These are phyloP conservation scores for Drosophila azteca DNA, from an alignment of 1,140 invertebrate species.

Conservation along the genomic window DNA sequence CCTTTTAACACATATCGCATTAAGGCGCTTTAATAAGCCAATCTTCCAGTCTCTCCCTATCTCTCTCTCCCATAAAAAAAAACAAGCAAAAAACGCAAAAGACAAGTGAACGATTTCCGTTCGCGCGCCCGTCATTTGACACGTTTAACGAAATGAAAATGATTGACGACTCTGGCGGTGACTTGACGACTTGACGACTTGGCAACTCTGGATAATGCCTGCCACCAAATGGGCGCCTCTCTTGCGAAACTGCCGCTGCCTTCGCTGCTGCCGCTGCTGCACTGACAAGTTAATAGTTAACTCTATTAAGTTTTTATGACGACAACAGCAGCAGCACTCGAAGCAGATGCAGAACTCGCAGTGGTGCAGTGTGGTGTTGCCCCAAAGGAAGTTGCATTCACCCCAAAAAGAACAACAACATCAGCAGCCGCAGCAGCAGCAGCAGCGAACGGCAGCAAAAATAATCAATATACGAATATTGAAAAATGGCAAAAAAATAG, in stretches of 20 bases:
- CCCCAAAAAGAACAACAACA: slow-evolving; percentile 20
- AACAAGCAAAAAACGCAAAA: slow-evolving; percentile 13
- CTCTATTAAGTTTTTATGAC: slow-evolving; percentile 62
- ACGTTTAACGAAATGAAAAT: slow-evolving; percentile 74
- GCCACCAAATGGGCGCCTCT: slow-evolving; percentile 35
- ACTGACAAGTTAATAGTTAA: slow-evolving; percentile 74
- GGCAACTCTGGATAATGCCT: slow-evolving; percentile 20
- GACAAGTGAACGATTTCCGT: slow-evolving; percentile 61
- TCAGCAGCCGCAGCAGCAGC: slow-evolving; percentile 1
- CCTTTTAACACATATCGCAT: slow-evolving; percentile 46
- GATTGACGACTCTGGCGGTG: slow-evolving; percentile 56
- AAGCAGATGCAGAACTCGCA: not conserved
- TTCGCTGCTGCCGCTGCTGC: slow-evolving; percentile 13
- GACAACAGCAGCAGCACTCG: slow-evolving; percentile 22
- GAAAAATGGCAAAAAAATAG: slow-evolving; percentile 14
- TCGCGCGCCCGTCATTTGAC: slow-evolving; percentile 64
- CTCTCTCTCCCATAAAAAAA: slow-evolving; percentile 43
- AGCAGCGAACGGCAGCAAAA: slow-evolving; percentile 13
- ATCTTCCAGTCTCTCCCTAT: slow-evolving; percentile 17
- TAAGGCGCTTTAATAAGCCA: slow-evolving; percentile 50
- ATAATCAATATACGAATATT: slow-evolving; percentile 57
- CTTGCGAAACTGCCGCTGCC: slow-evolving; percentile 43
- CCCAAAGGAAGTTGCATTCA: slow-evolving; percentile 57
- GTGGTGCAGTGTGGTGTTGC: slow-evolving; percentile 30
- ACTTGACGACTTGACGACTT: slow-evolving; percentile 38